Conservation (phyloP, 92 coral and sea anemone genomes). For the Montipora capitata region DNA sequence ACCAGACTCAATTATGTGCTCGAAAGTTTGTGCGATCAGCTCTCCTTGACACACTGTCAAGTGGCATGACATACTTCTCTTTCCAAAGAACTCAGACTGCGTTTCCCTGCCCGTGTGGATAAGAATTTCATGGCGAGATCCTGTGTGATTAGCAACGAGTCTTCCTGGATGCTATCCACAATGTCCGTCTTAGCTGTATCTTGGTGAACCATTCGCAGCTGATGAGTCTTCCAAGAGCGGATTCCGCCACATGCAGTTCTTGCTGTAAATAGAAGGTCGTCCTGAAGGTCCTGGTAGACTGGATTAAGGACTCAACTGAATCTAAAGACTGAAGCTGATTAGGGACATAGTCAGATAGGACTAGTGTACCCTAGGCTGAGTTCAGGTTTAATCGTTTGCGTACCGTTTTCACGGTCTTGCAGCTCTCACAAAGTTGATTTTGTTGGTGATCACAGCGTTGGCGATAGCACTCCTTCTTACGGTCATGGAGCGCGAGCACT, state of each 20-base stretch:
- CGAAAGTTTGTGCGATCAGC: constrained; percentile 55
- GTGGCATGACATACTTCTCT: constrained; percentile 75
- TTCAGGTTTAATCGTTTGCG: background rate
- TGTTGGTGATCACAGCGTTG: constrained; percentile 47
- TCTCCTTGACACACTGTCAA: constrained; percentile 48
- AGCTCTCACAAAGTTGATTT: constrained; percentile 38
- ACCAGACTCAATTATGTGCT: constrained; percentile 71
- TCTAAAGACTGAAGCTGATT: constrained; percentile 24
- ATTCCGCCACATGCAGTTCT: constrained; percentile 41
- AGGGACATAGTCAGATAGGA: constrained; percentile 10
- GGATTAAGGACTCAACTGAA: constrained; percentile 19
- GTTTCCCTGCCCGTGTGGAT: constrained; percentile 52
- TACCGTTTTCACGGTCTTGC: constrained; percentile 53
- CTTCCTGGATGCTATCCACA: constrained; percentile 35
- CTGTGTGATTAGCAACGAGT: constrained; percentile 42
- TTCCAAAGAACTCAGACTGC: constrained; percentile 32
- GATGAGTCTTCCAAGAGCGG: constrained; percentile 46
- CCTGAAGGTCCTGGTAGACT: constrained; percentile 47
- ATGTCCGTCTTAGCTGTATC: constrained; percentile 58
- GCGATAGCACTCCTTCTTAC: constrained; percentile 30
- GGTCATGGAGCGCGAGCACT: constrained; percentile 55
- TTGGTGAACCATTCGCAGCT: constrained; percentile 50
- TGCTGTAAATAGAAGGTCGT: constrained; percentile 51
- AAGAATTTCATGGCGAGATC: constrained; percentile 74
- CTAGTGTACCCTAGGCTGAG: background rate